Percentiles rank a stretch among this genome's conserved stretches.
These are phyloP conservation scores for Columba guinea DNA, from an alignment of 2,797 vertebrate genomes.

Conservation along the genomic window DNA sequence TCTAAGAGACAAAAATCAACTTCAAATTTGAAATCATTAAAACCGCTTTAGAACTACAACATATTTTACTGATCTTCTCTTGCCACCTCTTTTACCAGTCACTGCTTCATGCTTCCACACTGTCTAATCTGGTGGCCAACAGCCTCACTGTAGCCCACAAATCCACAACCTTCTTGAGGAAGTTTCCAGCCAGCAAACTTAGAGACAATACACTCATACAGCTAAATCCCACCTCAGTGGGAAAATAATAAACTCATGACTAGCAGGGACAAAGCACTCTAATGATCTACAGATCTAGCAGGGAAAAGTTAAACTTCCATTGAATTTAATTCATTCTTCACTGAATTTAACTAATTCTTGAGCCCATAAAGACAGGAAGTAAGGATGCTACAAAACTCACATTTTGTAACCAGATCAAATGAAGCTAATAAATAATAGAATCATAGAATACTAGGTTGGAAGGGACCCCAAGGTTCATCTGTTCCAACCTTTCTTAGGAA, in stretches of 20 bases:
- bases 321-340: background rate
- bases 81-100: background rate
- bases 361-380: background rate
- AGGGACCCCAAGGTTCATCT: too few relatives aligned
- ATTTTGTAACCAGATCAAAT: background rate
- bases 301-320: background rate
- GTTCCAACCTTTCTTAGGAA: too few relatives aligned
- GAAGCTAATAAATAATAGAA: background rate
- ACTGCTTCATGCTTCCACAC: background rate
- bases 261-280: background rate
- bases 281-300: background rate
- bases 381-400: background rate
- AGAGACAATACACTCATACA: background rate
- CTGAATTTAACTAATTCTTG: background rate
- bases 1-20: background rate
- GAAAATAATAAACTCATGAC: background rate
- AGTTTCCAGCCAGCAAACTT: background rate
- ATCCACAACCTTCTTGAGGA: background rate
- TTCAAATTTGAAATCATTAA: background rate
- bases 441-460: too few relatives aligned
- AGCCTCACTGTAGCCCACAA: background rate
- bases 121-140: background rate
- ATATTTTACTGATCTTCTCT: background rate
- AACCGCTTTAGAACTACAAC: background rate
- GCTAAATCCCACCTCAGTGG: background rate